These are phyloP conservation scores for Hypanus sabinus DNA, from an alignment of 2,113 vertebrate species.

Conservation along the genomic window DNA sequence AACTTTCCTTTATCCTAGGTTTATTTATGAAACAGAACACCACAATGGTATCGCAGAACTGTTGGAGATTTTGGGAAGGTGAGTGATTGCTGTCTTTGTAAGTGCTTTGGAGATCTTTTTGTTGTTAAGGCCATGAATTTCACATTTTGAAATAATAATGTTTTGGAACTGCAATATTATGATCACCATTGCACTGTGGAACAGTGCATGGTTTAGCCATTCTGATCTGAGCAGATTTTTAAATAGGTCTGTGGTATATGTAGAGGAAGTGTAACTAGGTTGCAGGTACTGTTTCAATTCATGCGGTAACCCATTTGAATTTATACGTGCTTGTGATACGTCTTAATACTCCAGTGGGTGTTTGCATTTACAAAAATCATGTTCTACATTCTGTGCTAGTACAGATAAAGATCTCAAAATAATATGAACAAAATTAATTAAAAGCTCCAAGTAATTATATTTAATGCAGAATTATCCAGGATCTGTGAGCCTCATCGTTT, in stretches of 20 bases:
- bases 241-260: constrained; percentile 39
- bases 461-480: background rate
- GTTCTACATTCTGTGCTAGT: background rate
- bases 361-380: background rate
- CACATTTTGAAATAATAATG: background rate
- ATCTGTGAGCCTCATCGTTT: background rate
- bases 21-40: constrained; percentile 99
- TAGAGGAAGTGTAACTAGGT: constrained; percentile 40
- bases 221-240: constrained; percentile 19
- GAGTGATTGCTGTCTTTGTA: constrained; percentile 43
- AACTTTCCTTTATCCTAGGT: constrained; percentile 60
- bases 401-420: constrained; percentile 13
- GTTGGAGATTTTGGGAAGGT: constrained; percentile 99
- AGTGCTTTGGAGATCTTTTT: background rate
- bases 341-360: background rate
- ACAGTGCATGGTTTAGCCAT: background rate
- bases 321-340: background rate
- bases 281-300: background rate
- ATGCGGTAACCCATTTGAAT: constrained; percentile 1
- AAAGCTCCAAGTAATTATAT: background rate
- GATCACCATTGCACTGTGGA: background rate
- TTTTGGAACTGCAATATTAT: background rate
- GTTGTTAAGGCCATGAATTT: background rate
- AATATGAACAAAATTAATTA: background rate
- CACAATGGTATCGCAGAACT: constrained; percentile 98